These are phyloP conservation scores for Palythoa grandis DNA, from an alignment of 92 coral and sea anemone genomes.

Conservation along the genomic window DNA sequence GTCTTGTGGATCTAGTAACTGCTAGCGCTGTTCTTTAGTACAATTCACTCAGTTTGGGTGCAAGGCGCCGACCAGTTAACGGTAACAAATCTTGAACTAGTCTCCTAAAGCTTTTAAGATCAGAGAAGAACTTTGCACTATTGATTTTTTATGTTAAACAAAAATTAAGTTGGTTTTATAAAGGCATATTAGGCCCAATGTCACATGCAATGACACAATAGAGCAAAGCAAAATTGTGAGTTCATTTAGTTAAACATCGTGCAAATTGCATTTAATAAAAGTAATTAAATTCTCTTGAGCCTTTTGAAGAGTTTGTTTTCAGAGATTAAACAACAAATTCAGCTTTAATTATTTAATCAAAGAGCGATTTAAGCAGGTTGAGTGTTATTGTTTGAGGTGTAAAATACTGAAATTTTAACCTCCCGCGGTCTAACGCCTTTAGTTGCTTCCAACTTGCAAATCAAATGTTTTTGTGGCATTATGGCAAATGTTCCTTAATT, in stretches of 20 bases:
- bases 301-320: conserved; percentile 29
- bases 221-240: no score
- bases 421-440: conserved; percentile 21
- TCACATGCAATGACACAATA: no score
- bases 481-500: conserved; percentile 1
- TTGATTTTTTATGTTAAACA: no score
- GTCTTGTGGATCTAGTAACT: no score
- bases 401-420: conserved; percentile 7
- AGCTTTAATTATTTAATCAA: conserved; percentile 30
- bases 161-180: no score
- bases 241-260: not conserved
- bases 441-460: conserved; percentile 26
- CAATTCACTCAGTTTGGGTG: no score
- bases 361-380: conserved; percentile 12
- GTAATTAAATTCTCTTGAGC: conserved; percentile 7
- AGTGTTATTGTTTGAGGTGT: conserved; percentile 4
- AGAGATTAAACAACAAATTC: conserved; percentile 3
- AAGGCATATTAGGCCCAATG: no score
- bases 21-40: no score
- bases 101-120: no score
- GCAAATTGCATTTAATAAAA: not conserved
- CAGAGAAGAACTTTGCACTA: no score
- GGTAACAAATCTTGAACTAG: no score
- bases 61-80: no score
- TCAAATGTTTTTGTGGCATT: conserved; percentile 22